Evolutionary conservation across 2,888 invertebrate species (phyloP), one percentile per base, ranked within the genome.

Genomic region (Calameuta pallipes): DNA sequence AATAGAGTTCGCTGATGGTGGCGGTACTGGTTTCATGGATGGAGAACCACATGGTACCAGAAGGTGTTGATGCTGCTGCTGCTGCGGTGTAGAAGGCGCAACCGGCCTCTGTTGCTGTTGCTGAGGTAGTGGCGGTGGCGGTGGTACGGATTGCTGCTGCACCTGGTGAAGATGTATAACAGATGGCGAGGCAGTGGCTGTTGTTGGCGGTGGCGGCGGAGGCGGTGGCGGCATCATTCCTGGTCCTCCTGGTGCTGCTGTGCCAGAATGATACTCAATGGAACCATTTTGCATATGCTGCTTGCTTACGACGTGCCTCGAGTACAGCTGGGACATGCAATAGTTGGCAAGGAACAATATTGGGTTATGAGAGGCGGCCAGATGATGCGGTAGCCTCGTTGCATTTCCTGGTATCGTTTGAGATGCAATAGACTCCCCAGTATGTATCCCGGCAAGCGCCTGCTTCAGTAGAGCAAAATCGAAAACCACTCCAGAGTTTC

Each of bases 341-440:
- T 96, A 96, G 89, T 96, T 96, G 77, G 95, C 95, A 81, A 96
- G 92, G 87, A 96, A 94, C 82, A 96, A 92, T 71, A 95, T 94
- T 11, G 95, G 95, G 88, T 96, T 95, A 84, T 94, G 94, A 81
- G 94, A 93, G 11, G 93, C 92, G 68, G 92, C 86, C 35, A 89
- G 74, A 76, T 90, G 89, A 79, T 87, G 89, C 11, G 88, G 85
- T 76, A 89, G 70, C 36, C 76, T 79, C 15, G 35, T 31, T 15
- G 37, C 36, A 11, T 73, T 73, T 74, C 90, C 69, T n/a, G 73
- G 74, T 88, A 80, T n/a, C 88, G 81, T 83, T 92, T 85, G 83
- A 89, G 85, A 86, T 90, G 11, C 78, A 78, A 92, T 89, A 75
- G 93, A 91, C 78, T 94, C 94, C 76, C 94, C 93, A 80, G 93